phyloP scores from a whole-genome alignment of 2,797 vertebrate genomes.

The Esox lucius region DNA sequence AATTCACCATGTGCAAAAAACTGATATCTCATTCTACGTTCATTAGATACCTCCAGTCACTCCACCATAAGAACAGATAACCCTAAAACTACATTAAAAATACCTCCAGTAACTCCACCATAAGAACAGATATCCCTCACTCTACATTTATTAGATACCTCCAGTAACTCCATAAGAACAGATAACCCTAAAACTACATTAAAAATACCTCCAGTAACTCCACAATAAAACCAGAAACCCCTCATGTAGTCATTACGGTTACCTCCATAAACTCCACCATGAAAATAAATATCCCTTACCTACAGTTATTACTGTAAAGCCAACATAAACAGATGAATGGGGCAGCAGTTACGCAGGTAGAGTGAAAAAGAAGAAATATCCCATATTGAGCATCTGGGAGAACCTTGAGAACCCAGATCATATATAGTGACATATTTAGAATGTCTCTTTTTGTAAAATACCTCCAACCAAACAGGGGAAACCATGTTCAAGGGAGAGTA shows the following conservation, averaged over 20 bases:
- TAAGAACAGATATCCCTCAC: too few species aligned
- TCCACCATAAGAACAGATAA: neutral
- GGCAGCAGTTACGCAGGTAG: constrained; percentile 28
- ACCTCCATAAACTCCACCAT: too few species aligned
- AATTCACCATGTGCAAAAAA: constrained; percentile 2
- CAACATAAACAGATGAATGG: neutral
- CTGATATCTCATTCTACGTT: too few species aligned
- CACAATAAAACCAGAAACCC: too few species aligned
- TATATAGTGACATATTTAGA: constrained; percentile 46
- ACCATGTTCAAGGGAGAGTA: constrained; percentile 7
- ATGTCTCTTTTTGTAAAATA: constrained; percentile 56
- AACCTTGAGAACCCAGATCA: constrained; percentile 39
- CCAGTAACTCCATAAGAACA: too few species aligned
- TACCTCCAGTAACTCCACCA: too few species aligned
- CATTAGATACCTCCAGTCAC: neutral
- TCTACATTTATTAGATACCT: too few species aligned
- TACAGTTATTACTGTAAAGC: neutral
- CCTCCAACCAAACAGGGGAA: constrained; percentile 41
- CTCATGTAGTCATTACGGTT: too few species aligned
- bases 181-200: too few species aligned
- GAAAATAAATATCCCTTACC: neutral
- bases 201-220: too few species aligned
- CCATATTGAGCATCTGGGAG: constrained; percentile 18
- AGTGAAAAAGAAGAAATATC: constrained; percentile 15
- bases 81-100: too few species aligned